These are phyloP conservation scores for Agrochola circellaris DNA, from an alignment of 2,888 invertebrate genomes.

Conservation along the genomic window DNA sequence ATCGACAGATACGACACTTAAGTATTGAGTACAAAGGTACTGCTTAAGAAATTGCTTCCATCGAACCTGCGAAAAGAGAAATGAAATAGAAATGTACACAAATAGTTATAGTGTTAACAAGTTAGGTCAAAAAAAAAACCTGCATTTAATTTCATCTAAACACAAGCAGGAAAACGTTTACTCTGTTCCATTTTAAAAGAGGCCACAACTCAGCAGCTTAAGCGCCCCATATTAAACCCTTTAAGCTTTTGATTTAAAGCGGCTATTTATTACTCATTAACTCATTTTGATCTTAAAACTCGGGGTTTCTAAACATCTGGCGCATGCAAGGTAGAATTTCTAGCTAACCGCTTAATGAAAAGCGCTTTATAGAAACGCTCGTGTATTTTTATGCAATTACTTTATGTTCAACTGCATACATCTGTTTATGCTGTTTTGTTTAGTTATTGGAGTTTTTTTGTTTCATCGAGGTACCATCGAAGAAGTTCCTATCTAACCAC, in stretches of 20 bases:
- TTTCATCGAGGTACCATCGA: not conserved
- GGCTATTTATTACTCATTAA: slow-evolving; percentile 60
- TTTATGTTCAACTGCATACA: slow-evolving; percentile 26
- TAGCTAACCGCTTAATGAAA: slow-evolving; percentile 37
- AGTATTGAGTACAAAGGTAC: too few species aligned
- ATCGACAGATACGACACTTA: too few species aligned
- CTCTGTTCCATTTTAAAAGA: slow-evolving; percentile 49
- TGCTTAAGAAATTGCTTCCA: too few species aligned
- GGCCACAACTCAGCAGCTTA: slow-evolving; percentile 56
- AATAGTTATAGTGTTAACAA: not conserved
- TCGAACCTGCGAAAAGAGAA: too few species aligned
- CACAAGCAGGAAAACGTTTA: slow-evolving; percentile 39
- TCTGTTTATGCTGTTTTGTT: slow-evolving; percentile 3
- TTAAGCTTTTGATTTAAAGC: slow-evolving; percentile 58
- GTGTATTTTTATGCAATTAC: slow-evolving; percentile 21
- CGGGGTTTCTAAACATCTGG: slow-evolving; percentile 52
- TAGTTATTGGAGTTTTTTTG: slow-evolving; percentile 2
- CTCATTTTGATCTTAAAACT: slow-evolving; percentile 57
- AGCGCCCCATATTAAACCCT: slow-evolving; percentile 50
- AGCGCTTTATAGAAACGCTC: slow-evolving; percentile 32
- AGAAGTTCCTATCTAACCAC: too few species aligned
- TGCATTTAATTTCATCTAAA: slow-evolving; percentile 28
- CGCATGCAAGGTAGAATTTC: slow-evolving; percentile 37
- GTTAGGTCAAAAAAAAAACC: not conserved
- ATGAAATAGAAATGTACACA: too few species aligned